phyloP scores from a whole-genome alignment of 2,888 invertebrate genomes.

The Esperia sulphurella region DNA sequence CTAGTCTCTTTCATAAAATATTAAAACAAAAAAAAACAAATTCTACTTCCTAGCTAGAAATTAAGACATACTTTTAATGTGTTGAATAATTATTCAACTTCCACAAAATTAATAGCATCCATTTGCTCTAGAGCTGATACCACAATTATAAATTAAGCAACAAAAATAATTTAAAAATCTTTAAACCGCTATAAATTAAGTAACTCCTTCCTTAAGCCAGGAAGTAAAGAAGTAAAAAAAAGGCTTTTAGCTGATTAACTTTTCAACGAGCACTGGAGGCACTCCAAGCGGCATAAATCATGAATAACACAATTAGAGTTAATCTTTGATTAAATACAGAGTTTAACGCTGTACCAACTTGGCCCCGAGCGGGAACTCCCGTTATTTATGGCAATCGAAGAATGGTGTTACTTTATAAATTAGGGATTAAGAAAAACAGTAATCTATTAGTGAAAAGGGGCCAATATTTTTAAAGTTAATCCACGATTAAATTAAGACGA shows the following conservation, averaged over 20 bases:
- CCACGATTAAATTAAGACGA: too few relatives aligned
- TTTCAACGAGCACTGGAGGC: conserved; percentile 63
- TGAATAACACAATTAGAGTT: conserved; percentile 65
- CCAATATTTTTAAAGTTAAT: background rate
- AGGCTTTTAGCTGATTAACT: conserved; percentile 75
- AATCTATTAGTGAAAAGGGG: background rate
- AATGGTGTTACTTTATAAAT: conserved; percentile 8
- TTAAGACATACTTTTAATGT: too few relatives aligned
- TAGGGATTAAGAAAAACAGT: conserved; percentile 4
- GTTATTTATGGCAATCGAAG: conserved; percentile 8
- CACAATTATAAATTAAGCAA: conserved; percentile 45
- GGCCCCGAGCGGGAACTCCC: background rate
- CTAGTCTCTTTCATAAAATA: too few relatives aligned
- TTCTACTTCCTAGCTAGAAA: too few relatives aligned
- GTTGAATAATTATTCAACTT: too few relatives aligned
- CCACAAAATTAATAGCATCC: too few relatives aligned
- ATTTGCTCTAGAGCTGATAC: background rate
- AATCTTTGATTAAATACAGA: conserved; percentile 49
- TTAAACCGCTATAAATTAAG: conserved; percentile 62
- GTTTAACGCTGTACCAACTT: conserved; percentile 11
- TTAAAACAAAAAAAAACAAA: too few relatives aligned
- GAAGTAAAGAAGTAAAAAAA: conserved; percentile 43
- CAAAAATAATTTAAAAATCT: conserved; percentile 42
- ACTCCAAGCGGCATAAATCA: conserved; percentile 63
- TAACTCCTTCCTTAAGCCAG: conserved; percentile 57